Base-by-base conservation (phyloP, 1,140 invertebrate species). In the Streblospio benedicti region DNA sequence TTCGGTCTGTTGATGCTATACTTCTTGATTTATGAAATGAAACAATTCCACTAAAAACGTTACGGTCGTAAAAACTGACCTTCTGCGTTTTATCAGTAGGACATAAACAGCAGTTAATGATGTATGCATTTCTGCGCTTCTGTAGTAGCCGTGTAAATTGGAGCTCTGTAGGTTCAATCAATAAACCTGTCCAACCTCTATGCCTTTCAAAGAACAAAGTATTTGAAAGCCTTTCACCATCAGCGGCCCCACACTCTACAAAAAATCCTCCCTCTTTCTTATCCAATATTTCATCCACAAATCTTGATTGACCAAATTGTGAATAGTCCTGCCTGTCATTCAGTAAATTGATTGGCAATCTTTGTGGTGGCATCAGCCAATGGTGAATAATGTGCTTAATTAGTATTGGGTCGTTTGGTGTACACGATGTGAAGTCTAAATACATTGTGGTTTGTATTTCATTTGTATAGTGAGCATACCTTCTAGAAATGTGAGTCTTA, bases 101-200 rank as follows among this genome's bases (percentile, higher is more conserved):
- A 35, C n/a, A 28, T 16, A 56, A 18, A 38, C 52, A 61, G 44
- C 14, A 31, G 32, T 57, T 55, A 25, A 61, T 58, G n/a, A 53
- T 57, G 47, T 61, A 61, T 12, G 54, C 31, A 2, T 58, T 57
- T 45, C 59, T 32, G 31, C 47, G 44, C 35, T 80, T 81, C 5
- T 59, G 57, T 0, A 77, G 20, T 67, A 82, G 68, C 33, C 76
- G 65, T 2, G 63, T 63, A 66, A 80, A 81, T 57, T 81, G 81
- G 2, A 74, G 52, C 2, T 87, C 84, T 70, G 89, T 85, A 0
- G 87, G 86, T 55, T 89, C 83, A 12, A 88, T 83, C 49, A 89
- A 79, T 5, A 90, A 77, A 1, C 89, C 89, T 57, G 79, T 79
- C 89, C 89, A 91, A 44, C 80, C 81, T 5, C 87, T 79, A n/a